A percentile compares a stretch with the other conserved stretches of the same genome.
Evolutionary conservation across 2,113 vertebrate genomes (phyloP).

Genomic region (Herpetotheres cachinnans): DNA sequence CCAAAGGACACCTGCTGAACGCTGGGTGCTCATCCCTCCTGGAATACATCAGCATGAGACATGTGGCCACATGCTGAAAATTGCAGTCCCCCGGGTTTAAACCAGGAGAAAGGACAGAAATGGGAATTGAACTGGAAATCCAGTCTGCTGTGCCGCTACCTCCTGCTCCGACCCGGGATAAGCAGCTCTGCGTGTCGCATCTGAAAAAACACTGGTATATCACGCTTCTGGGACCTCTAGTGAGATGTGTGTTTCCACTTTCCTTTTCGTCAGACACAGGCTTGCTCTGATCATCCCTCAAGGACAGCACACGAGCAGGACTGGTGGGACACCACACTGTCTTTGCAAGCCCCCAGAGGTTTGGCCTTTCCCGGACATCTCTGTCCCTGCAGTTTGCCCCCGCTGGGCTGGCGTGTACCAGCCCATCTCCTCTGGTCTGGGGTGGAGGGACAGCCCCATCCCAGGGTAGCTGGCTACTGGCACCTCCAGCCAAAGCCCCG

Average conservation of each 20-base stretch:
- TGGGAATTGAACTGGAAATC: neutral
- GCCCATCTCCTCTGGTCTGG: neutral
- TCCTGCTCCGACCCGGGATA: accelerated
- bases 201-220: accelerated
- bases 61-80: neutral
- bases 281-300: accelerated
- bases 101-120: neutral
- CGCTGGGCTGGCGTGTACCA: too few relatives aligned
- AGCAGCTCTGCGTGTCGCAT: neutral
- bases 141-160: neutral
- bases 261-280: neutral
- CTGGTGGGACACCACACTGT: neutral
- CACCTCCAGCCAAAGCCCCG: neutral
- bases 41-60: neutral
- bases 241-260: neutral
- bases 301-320: neutral
- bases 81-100: neutral
- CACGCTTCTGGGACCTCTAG: too few relatives aligned
- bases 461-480: neutral
- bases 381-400: neutral
- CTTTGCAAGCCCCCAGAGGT: neutral
- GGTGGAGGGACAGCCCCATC: neutral
- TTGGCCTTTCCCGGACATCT: neutral
- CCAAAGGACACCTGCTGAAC: accelerated
- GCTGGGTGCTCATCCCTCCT: neutral